Evolutionary conservation across 30 jellyfish, hydroid and myxozoan genomes (phyloP), one percentile per base, ranked within the genome.

Genomic region (Catostylus mosaicus): DNA sequence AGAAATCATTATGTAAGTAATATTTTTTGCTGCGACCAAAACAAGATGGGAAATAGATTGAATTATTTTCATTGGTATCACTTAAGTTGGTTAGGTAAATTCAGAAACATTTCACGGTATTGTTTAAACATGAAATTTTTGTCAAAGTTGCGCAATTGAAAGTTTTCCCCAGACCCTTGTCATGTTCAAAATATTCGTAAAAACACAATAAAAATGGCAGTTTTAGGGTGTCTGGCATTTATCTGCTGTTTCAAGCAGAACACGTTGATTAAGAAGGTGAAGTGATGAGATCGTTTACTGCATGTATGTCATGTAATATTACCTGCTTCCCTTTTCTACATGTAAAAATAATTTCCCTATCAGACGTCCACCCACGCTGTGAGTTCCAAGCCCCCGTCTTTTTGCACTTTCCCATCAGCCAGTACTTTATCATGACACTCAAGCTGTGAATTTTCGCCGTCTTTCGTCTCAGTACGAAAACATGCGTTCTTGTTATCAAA

Each of bases 341-440:
- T 43, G 56, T 43, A 43, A 23, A 23, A 59, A 59, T 59, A 27
- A 59, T 59, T 56, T 32, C 73, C 30, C 32, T 19, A 30, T 73
- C 73, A 46, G 34, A 73, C 72, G 10, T 56, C 73, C 85, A 47
- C 85, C 73, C 85, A 48, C 73, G 61, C 85, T 65, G 80, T 34
- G 19, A 16, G 23, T 22, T 27, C 6, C 63, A 33, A 1, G 19
- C 73, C 61, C 43, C 72, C 74, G 27, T 23, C 36, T 26, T 34
- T 7, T 23, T 37, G 33, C 68, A 73, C 51, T 31, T 22, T 32
- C 67, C 67, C 67, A 31, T 71, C 71, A 59, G 66, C 46, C 67
- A 45, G 83, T 71, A 31, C 83, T 40, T 70, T 71, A 71, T 23
- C 83, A 10, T 71, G 69, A 71, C 83, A 71, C 83, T 70, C 54